These are phyloP conservation scores for Cephus runcator DNA, from an alignment of 2,888 invertebrate species.

Conservation along the genomic window DNA sequence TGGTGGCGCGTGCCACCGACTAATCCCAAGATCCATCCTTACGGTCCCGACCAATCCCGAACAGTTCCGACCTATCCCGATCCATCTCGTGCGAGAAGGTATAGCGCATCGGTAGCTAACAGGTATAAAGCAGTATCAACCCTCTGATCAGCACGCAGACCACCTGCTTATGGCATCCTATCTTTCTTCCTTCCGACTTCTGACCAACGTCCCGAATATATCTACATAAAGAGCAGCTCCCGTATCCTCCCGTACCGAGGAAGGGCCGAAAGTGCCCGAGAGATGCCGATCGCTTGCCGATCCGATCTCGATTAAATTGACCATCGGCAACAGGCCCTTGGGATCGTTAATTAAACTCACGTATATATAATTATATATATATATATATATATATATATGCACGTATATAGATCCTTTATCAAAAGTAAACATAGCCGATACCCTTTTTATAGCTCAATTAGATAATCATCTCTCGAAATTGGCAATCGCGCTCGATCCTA, in stretches of 20 bases:
- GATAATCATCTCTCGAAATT: not conserved
- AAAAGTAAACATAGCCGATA: not conserved
- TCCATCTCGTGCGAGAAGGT: slow-evolving; percentile 9
- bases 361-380: too few relatives aligned
- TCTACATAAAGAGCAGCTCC: slow-evolving; percentile 30
- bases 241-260: slow-evolving; percentile 6
- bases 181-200: slow-evolving; percentile 8
- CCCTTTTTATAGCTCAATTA: not conserved
- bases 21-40: slow-evolving; percentile 51
- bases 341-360: not conserved
- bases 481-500: not conserved
- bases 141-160: slow-evolving; percentile 8
- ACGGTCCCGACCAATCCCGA: slow-evolving; percentile 28
- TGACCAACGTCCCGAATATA: slow-evolving; percentile 28
- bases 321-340: not conserved
- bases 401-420: not conserved
- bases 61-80: slow-evolving; percentile 22
- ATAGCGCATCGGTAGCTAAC: slow-evolving; percentile 8
- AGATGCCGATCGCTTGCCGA: not conserved
- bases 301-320: not conserved
- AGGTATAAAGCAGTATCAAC: slow-evolving; percentile 14
- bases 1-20: slow-evolving; percentile 56
- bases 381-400: too few relatives aligned
- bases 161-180: slow-evolving; percentile 9
- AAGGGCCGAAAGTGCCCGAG: not conserved